A percentile compares a stretch with the other conserved stretches of the same genome.
phyloP scores from a whole-genome alignment of 2,113 vertebrate genomes.

The Cepphus grylle region DNA sequence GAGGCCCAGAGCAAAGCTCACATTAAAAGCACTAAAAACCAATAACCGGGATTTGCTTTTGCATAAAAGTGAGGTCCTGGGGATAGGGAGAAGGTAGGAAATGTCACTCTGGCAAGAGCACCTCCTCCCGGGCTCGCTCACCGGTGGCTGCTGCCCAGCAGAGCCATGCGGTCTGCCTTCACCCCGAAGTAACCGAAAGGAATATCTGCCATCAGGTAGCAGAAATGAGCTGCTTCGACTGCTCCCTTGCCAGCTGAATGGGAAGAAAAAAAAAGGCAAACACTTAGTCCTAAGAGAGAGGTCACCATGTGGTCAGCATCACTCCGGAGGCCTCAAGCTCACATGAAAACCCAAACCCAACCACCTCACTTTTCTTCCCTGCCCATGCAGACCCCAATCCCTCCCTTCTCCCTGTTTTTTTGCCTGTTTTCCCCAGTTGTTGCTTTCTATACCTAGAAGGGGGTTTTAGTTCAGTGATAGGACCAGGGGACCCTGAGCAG shows the following conservation, averaged over 20 bases:
- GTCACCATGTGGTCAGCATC: neutral
- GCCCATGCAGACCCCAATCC: neutral
- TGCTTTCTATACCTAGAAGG: neutral
- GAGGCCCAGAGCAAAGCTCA: neutral
- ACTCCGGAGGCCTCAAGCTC: neutral
- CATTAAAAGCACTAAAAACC: neutral
- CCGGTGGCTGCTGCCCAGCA: slow-evolving; percentile 87
- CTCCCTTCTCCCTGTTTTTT: neutral
- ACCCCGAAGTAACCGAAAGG: slow-evolving; percentile 80
- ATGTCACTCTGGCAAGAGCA: neutral
- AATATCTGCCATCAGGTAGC: slow-evolving; percentile 82
- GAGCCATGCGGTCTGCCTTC: slow-evolving; percentile 78
- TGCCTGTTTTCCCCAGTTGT: accelerated
- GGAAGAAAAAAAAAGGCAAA: neutral
- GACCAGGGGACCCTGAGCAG: neutral
- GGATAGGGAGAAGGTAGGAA: neutral
- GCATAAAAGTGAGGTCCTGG: accelerated
- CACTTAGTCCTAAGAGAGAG: neutral
- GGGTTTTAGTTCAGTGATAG: neutral
- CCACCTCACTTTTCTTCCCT: neutral
- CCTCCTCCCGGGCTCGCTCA: slow-evolving; percentile 24
- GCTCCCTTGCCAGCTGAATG: slow-evolving; percentile 82
- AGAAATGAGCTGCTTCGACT: slow-evolving; percentile 86
- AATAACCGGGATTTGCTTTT: neutral
- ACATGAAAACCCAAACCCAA: neutral